Evolutionary conservation across 2,797 vertebrate genomes (phyloP).

Genomic region (Melopsittacus undulatus): DNA sequence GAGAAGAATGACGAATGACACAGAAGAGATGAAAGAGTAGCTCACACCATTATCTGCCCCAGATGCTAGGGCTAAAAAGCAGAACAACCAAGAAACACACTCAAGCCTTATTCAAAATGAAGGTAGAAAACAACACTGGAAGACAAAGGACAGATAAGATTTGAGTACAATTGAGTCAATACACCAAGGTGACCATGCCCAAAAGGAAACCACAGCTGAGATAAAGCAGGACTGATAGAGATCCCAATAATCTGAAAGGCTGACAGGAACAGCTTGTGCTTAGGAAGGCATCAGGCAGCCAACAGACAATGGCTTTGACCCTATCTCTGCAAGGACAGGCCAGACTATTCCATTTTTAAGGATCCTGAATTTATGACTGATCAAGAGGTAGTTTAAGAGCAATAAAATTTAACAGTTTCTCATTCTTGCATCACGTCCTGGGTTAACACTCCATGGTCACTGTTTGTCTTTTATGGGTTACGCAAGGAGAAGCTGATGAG

Average conservation of each 20-base stretch:
- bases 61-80: background rate
- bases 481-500: background rate
- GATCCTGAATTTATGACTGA: background rate
- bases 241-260: background rate
- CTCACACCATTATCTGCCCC: background rate
- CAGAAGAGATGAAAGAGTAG: background rate
- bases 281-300: background rate
- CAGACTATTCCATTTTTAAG: background rate
- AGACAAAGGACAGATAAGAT: background rate
- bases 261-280: background rate
- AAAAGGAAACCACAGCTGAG: background rate
- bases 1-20: background rate
- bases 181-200: background rate
- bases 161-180: background rate
- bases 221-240: background rate
- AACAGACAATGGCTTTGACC: background rate
- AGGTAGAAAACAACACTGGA: background rate
- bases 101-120: background rate
- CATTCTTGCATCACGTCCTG: background rate
- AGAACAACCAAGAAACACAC: background rate
- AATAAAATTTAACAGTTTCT: conserved; percentile 22
- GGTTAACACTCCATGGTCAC: background rate
- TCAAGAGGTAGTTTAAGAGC: background rate
- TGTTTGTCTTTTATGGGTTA: background rate
- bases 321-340: background rate